Base-by-base conservation (phyloP, 2,888 invertebrate genomes). In the Pristionchus arcanus region DNA sequence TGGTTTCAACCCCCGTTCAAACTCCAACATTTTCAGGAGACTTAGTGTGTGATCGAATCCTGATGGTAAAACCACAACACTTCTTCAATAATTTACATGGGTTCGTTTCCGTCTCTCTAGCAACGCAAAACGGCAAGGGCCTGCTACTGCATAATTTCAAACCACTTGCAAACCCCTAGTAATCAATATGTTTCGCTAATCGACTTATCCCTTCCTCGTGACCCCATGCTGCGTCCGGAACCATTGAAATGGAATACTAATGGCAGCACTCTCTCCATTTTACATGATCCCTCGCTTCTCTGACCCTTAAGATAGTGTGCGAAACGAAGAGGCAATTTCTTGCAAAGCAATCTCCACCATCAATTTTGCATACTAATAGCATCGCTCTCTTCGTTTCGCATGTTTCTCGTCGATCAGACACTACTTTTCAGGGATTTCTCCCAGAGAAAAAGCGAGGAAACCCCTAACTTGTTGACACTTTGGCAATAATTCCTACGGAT, bases 151-250 rank as follows among this genome's bases (percentile, higher is more conserved):
- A 49, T 49, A 9, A 11, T 49, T 42, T 49, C 11, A 9, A 49
- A 49, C 21, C 53, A 11, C 59, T 59, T n/a, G 66, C 66, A 66
- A 31, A 68, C 28, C 28, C 68, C 74, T 11, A 21, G 19, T 11
- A 74, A 74, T 74, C 74, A 25, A 74, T 74, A 74, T 21, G 74
- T 74, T 11, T 3, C 63, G 19, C 74, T 74, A 74, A 74, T 74
- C 74, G 74, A 37, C 37, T 74, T 74, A 71, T 37, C 74, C 37
- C 4, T 21, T 15, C 66, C 34, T 19, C 74, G 25, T 74, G 74
- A 74, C 31, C 34, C 68, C 34, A n/a, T 71, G 15, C 68, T 71
- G 34, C 16, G 28, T 71, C 68, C 68, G 19, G 31, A 21, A 63
- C 63, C 0, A 63, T 25, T 63, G 63, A 2, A 11, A n/a, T 4